Evolutionary conservation across 2,888 invertebrate species (phyloP).

Genomic region (Drosophila lutescens): DNA sequence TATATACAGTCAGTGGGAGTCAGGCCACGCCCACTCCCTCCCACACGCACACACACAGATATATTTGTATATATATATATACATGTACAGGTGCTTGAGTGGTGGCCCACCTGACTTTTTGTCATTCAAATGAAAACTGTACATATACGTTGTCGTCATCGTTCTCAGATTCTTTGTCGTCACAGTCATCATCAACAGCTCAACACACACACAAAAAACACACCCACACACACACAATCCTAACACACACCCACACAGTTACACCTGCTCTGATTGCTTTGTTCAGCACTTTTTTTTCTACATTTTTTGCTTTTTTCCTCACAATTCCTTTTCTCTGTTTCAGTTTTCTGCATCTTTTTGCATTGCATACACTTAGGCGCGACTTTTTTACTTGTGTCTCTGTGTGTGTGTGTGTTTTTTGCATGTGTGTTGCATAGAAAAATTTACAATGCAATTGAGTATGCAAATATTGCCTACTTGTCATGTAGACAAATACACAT

Average conservation of each 20-base stretch:
- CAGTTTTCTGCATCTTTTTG: conserved; percentile 73
- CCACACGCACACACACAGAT: neutral
- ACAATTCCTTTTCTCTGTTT: conserved; percentile 58
- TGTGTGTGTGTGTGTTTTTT: conserved; percentile 37
- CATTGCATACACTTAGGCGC: conserved; percentile 78
- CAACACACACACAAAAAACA: conserved; percentile 21
- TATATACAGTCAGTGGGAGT: conserved; percentile 46
- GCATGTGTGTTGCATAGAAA: conserved; percentile 63
- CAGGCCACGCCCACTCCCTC: conserved; percentile 67
- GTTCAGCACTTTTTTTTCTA: conserved; percentile 56
- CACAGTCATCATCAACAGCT: conserved; percentile 52
- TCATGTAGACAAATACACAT: conserved; percentile 74
- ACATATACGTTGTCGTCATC: conserved; percentile 68
- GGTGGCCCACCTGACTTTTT: conserved; percentile 80
- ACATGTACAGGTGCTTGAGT: conserved; percentile 63
- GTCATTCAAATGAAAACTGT: conserved; percentile 82
- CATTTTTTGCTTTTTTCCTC: conserved; percentile 55
- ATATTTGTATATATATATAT: neutral
- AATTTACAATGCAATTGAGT: conserved; percentile 84
- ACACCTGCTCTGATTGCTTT: conserved; percentile 76
- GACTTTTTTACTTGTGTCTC: conserved; percentile 57
- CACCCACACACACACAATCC: conserved; percentile 18
- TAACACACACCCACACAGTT: conserved; percentile 36
- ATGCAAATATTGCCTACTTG: conserved; percentile 84
- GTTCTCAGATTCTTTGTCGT: conserved; percentile 47